A percentile compares a stretch with the other conserved stretches of the same genome.
Evolutionary conservation across 2,113 vertebrate species (phyloP).

Genomic region (Edolisoma coerulescens): DNA sequence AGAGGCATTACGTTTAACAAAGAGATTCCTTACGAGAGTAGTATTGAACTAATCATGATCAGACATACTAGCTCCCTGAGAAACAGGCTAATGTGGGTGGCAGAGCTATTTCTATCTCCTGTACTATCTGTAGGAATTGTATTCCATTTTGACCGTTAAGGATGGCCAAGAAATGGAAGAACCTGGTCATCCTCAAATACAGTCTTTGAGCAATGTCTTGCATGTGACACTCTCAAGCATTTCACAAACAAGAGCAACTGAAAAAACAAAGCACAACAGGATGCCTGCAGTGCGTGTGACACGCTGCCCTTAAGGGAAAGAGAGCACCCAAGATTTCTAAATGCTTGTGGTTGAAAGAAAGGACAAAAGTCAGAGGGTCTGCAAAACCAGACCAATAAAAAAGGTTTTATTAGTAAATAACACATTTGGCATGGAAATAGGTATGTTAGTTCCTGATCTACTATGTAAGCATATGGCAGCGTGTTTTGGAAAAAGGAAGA

Average conservation of each 20-base stretch:
- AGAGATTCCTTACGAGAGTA: neutral
- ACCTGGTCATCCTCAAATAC: neutral
- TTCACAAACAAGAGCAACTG: neutral
- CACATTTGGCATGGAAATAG: neutral
- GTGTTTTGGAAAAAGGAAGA: neutral
- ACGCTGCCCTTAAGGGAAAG: too few relatives aligned
- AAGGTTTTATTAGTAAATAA: neutral
- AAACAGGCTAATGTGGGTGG: neutral
- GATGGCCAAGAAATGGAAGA: neutral
- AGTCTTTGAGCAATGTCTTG: neutral
- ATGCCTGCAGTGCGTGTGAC: neutral
- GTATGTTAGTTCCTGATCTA: neutral
- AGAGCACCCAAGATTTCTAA: neutral
- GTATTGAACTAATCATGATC: neutral
- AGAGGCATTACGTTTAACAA: neutral
- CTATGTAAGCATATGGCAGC: accelerated
- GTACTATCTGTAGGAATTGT: neutral
- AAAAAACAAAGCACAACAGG: neutral
- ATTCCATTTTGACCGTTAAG: neutral
- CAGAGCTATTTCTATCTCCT: neutral
- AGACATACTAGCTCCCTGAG: neutral
- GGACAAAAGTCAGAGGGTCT: neutral
- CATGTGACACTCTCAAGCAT: neutral
- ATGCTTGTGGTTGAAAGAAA: too few relatives aligned
- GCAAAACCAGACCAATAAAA: neutral